Conservation (phyloP, 2,797 vertebrate genomes). For the Bradypodion ventrale region DNA sequence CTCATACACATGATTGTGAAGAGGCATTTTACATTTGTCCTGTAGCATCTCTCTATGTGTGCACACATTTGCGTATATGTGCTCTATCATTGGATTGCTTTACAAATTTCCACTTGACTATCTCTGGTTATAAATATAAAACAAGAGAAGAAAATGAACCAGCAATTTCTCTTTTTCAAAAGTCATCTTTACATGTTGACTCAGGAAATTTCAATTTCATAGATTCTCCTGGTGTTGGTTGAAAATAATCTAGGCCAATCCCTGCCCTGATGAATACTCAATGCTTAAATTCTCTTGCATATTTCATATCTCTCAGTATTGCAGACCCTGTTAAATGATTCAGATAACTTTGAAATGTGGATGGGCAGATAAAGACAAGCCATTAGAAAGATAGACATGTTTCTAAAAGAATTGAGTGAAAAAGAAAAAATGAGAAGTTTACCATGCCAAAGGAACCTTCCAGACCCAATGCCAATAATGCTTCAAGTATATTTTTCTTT, state of each 20-base stretch:
- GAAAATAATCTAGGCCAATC: constrained; percentile 13
- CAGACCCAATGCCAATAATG: too few species aligned
- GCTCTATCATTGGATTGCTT: background rate
- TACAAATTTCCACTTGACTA: background rate
- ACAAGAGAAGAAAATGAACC: constrained; percentile 4
- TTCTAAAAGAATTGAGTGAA: background rate
- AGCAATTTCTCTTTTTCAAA: background rate
- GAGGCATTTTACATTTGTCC: background rate
- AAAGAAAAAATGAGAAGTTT: background rate
- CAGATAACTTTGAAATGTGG: background rate
- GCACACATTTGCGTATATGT: background rate
- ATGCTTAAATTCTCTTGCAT: background rate
- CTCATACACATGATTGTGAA: background rate
- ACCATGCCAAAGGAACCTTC: background rate
- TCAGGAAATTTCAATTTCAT: background rate
- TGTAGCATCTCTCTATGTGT: background rate
- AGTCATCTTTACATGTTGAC: background rate
- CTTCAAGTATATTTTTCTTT: background rate
- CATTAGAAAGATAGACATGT: background rate
- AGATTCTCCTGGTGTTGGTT: background rate
- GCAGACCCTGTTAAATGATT: constrained; percentile 28
- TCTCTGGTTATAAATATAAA: background rate
- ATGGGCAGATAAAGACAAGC: background rate
- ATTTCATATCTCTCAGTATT: background rate
- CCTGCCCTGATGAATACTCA: constrained; percentile 6